Evolutionary conservation across 2,797 vertebrate genomes (phyloP).

Genomic region (Sebastes baramenuke): DNA sequence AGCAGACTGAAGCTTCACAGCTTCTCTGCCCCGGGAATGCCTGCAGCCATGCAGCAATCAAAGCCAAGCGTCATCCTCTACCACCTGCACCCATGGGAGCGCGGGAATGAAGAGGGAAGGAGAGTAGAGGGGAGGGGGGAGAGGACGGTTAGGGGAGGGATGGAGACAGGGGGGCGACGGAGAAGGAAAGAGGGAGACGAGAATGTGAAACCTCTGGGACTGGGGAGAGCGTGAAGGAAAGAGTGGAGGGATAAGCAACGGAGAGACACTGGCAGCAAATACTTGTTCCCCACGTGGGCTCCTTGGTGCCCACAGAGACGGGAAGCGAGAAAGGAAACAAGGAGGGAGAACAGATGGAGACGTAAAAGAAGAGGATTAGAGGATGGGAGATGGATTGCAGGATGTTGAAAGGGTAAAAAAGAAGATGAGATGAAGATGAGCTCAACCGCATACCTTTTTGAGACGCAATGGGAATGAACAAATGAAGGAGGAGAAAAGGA

Average conservation of each 20-base stretch:
- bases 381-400: slow-evolving; percentile 14
- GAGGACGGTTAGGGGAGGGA: slow-evolving; percentile 16
- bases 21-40: slow-evolving; percentile 79
- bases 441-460: slow-evolving; percentile 4
- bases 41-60: slow-evolving; percentile 83
- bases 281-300: slow-evolving; percentile 39
- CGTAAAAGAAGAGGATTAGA: slow-evolving; percentile 37
- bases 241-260: slow-evolving; percentile 42
- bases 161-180: background rate
- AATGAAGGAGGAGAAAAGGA: background rate
- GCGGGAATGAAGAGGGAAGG: slow-evolving; percentile 39
- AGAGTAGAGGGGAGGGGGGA: slow-evolving; percentile 25
- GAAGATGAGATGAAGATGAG: slow-evolving; percentile 25
- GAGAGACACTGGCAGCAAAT: slow-evolving; percentile 56
- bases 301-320: slow-evolving; percentile 34
- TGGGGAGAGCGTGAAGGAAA: slow-evolving; percentile 18
- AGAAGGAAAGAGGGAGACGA: slow-evolving; percentile 28
- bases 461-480: background rate
- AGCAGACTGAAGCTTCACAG: slow-evolving; percentile 73
- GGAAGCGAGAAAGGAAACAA: slow-evolving; percentile 35
- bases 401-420: slow-evolving; percentile 27
- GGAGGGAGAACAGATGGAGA: slow-evolving; percentile 48
- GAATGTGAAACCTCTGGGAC: slow-evolving; percentile 45
- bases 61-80: slow-evolving; percentile 79
- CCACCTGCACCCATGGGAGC: slow-evolving; percentile 77